Conservation (phyloP, 1,140 invertebrate species). For the Calliphora vicina region DNA sequence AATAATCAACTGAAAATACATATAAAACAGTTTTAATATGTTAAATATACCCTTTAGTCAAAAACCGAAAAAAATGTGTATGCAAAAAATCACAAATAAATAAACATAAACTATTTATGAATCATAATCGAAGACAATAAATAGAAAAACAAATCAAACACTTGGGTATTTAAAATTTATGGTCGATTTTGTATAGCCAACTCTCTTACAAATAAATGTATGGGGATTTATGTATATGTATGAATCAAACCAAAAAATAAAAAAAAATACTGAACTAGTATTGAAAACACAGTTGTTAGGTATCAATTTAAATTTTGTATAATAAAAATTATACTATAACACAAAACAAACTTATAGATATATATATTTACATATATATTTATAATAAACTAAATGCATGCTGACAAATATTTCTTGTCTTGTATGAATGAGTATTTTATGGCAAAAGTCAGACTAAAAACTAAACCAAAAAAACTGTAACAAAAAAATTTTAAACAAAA, state of each 20-base stretch:
- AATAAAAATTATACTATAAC: neutral
- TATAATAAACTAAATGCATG: neutral
- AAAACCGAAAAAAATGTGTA: neutral
- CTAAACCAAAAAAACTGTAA: neutral
- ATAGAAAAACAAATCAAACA: neutral
- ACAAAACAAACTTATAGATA: too few species aligned
- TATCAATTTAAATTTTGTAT: neutral
- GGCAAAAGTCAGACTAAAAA: neutral
- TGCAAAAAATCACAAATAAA: neutral
- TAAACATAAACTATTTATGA: neutral
- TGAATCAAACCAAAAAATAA: neutral
- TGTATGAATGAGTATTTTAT: neutral
- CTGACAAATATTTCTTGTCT: neutral
- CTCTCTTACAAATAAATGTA: neutral
- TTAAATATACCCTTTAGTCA: neutral
- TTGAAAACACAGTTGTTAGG: neutral
- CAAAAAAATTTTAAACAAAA: neutral
- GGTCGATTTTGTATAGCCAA: neutral
- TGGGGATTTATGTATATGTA: neutral
- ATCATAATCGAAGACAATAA: conserved; percentile 9
- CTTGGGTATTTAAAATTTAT: neutral
- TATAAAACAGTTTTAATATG: too few species aligned
- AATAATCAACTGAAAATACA: too few species aligned
- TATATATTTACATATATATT: neutral
- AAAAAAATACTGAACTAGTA: neutral